Percentiles rank a stretch among this genome's conserved stretches.
phyloP scores from a whole-genome alignment of 2,113 vertebrate species.

The Mustelus asterias region DNA sequence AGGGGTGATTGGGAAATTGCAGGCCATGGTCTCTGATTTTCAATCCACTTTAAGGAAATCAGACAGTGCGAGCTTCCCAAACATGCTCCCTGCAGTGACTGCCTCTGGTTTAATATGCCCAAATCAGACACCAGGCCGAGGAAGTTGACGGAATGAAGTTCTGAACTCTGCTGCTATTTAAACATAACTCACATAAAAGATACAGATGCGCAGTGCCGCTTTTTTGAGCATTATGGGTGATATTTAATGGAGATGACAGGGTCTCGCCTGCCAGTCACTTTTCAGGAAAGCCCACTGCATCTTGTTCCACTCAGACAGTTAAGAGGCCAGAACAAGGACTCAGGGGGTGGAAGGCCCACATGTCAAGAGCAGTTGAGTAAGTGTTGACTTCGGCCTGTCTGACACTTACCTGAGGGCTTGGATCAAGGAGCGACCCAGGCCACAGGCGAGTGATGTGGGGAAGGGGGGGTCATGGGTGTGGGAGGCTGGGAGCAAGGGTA shows the following conservation, averaged over 20 bases:
- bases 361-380: too few relatives aligned
- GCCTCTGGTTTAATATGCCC: not conserved
- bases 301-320: not conserved
- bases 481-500: not conserved
- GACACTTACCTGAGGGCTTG: too few relatives aligned
- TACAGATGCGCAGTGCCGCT: not conserved
- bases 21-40: not conserved
- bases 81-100: not conserved
- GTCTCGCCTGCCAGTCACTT: not conserved
- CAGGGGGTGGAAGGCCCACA: not conserved
- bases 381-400: too few relatives aligned
- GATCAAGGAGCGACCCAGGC: not conserved
- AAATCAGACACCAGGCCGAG: not conserved
- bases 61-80: not conserved
- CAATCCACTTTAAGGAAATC: not conserved
- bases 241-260: not conserved
- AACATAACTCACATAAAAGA: not conserved
- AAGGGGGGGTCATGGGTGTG: not conserved
- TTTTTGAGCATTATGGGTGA: not conserved
- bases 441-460: not conserved
- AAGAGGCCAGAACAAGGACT: not conserved
- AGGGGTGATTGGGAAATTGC: not conserved
- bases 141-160: not conserved
- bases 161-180: not conserved
- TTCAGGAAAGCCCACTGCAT: not conserved